These are phyloP conservation scores for Perca schrenkii DNA, from an alignment of 2,113 vertebrate genomes.

Conservation along the genomic window DNA sequence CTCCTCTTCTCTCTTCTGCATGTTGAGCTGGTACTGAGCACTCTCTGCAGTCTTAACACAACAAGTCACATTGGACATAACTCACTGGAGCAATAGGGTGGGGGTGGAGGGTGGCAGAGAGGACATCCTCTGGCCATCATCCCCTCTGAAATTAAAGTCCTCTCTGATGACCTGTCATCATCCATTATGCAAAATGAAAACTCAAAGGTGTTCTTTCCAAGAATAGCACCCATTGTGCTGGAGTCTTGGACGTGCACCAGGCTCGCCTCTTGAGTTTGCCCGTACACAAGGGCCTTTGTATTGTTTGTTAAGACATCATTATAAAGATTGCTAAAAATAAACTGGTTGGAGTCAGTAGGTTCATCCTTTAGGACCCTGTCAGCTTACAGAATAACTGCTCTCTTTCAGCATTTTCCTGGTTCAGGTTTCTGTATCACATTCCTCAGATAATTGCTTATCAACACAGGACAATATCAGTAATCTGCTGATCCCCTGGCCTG, in stretches of 20 bases:
- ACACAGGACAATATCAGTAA: conserved; percentile 48
- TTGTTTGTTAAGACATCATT: conserved; percentile 69
- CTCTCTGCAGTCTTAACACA: conserved; percentile 54
- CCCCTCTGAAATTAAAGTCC: conserved; percentile 69
- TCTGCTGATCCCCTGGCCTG: conserved; percentile 12
- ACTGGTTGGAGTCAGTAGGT: conserved; percentile 41
- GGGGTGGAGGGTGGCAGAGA: conserved; percentile 34
- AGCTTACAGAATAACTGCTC: conserved; percentile 30
- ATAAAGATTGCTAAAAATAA: conserved; percentile 56
- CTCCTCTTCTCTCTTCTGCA: neutral
- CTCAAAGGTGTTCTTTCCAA: conserved; percentile 72
- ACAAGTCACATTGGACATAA: conserved; percentile 53
- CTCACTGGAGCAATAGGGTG: conserved; percentile 5
- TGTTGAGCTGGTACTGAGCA: neutral
- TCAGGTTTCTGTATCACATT: conserved; percentile 59
- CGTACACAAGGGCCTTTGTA: conserved; percentile 79
- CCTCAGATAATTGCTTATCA: conserved; percentile 65
- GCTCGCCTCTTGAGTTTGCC: conserved; percentile 55
- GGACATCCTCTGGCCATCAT: conserved; percentile 61
- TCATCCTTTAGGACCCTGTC: conserved; percentile 50
- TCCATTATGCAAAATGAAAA: conserved; percentile 58
- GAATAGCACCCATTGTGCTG: conserved; percentile 82
- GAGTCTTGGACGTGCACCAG: conserved; percentile 69
- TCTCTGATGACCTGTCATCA: conserved; percentile 72
- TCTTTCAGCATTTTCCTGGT: conserved; percentile 33